Percentiles rank a stretch among this genome's conserved stretches.
Evolutionary conservation across 2,113 vertebrate genomes (phyloP).

Genomic region (Poeciliopsis prolifica): DNA sequence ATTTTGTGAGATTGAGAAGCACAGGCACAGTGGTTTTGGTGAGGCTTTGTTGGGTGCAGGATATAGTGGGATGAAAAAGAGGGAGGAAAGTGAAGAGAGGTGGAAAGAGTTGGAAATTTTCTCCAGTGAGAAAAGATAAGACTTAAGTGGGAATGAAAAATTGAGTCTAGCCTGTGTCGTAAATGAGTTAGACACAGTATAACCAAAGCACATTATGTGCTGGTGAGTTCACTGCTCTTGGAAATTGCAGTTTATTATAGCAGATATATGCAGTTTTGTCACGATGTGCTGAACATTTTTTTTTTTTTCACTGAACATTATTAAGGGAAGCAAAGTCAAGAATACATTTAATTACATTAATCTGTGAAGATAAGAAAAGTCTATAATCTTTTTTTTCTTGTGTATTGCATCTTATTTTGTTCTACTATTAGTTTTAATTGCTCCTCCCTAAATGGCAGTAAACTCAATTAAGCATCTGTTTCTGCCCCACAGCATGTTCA

Average conservation of each 20-base stretch:
- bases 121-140: constrained; percentile 47
- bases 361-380: neutral
- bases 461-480: neutral
- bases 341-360: neutral
- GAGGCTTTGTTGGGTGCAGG: constrained; percentile 36
- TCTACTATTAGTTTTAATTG: neutral
- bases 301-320: neutral
- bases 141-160: constrained; percentile 47
- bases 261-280: constrained; percentile 2
- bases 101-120: constrained; percentile 21
- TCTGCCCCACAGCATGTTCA: neutral
- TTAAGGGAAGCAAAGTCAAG: neutral
- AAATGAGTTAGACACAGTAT: constrained; percentile 41
- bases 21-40: constrained; percentile 17
- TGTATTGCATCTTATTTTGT: neutral
- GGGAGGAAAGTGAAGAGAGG: constrained; percentile 14
- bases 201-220: constrained; percentile 29
- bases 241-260: constrained; percentile 34
- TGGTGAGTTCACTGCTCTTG: constrained; percentile 15
- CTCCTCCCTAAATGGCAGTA: neutral
- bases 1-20: constrained; percentile 25
- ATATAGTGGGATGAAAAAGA: constrained; percentile 33
- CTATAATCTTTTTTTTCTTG: neutral
- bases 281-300: neutral
- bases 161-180: constrained; percentile 28